Percentiles rank a stretch among this genome's conserved stretches.
Evolutionary conservation across 2,888 invertebrate species (phyloP).

Genomic region (Catonia carolina): DNA sequence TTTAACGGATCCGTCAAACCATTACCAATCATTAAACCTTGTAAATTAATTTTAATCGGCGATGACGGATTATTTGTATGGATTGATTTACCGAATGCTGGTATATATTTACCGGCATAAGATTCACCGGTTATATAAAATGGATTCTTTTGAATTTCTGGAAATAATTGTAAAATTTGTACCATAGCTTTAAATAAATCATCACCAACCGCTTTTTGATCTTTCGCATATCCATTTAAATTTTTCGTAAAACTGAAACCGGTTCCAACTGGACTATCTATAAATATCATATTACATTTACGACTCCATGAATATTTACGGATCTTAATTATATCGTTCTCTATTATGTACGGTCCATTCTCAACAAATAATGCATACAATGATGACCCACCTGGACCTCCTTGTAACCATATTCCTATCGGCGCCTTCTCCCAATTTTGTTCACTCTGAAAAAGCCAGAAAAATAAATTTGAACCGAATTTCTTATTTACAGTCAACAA

Average conservation of each 20-base stretch:
- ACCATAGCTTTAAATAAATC: conserved; percentile 67
- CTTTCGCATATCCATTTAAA: conserved; percentile 67
- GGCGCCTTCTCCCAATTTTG: conserved; percentile 48
- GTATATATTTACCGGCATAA: conserved; percentile 75
- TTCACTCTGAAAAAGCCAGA: conserved; percentile 48
- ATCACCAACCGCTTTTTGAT: conserved; percentile 72
- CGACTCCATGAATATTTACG: conserved; percentile 74
- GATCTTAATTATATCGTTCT: conserved; percentile 47
- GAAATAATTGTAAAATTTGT: conserved; percentile 81
- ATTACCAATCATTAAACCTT: conserved; percentile 71
- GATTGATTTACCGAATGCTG: conserved; percentile 68
- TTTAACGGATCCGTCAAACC: conserved; percentile 72
- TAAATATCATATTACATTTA: conserved; percentile 73
- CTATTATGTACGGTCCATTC: conserved; percentile 64
- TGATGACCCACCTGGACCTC: conserved; percentile 76
- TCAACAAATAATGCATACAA: conserved; percentile 75
- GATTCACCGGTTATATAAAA: conserved; percentile 89
- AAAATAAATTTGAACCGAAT: conserved; percentile 46
- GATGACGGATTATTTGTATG: conserved; percentile 52
- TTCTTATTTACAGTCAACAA: conserved; percentile 56
- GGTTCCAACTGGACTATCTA: conserved; percentile 90
- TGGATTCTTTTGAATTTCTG: conserved; percentile 62
- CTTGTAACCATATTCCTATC: conserved; percentile 77
- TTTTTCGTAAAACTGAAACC: conserved; percentile 83
- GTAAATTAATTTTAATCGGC: conserved; percentile 59